phyloP scores from a whole-genome alignment of 1,140 invertebrate genomes.

The Conus betulinus region DNA sequence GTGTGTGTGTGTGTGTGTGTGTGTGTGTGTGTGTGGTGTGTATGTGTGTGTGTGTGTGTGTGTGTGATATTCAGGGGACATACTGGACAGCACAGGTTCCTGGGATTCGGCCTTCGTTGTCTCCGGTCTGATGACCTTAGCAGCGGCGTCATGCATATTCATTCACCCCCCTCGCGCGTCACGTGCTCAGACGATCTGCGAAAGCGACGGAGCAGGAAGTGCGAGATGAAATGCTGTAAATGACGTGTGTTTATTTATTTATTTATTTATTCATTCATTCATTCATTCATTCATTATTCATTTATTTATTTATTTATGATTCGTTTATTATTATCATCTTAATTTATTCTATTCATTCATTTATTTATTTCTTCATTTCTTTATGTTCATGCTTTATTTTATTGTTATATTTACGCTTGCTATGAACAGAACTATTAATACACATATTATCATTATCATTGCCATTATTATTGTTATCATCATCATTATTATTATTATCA shows the following conservation, averaged over 20 bases:
- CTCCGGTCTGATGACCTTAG: slow-evolving; percentile 22
- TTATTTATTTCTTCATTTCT: too few species aligned
- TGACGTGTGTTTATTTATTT: not conserved
- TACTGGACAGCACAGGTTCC: slow-evolving; percentile 25
- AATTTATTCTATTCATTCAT: too few species aligned
- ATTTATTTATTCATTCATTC: not conserved
- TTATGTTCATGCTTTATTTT: too few species aligned
- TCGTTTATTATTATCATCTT: too few species aligned
- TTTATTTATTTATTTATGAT: too few species aligned
- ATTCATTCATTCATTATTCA: not conserved
- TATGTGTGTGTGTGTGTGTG: not conserved
- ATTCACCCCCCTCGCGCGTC: slow-evolving; percentile 32
- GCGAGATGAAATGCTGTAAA: slow-evolving; percentile 20
- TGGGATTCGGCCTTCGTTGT: slow-evolving; percentile 39
- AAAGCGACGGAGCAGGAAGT: not conserved
- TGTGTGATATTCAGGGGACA: slow-evolving; percentile 26
- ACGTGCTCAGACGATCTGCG: not conserved
- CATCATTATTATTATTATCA: too few species aligned
- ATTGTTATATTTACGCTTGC: too few species aligned
- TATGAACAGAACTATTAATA: too few species aligned
- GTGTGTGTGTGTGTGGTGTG: not conserved
- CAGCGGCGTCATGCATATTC: slow-evolving; percentile 27
- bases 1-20: too few species aligned
- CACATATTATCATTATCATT: too few species aligned
- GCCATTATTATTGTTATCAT: too few species aligned